These are phyloP conservation scores for Portevinia maculata DNA, from an alignment of 2,888 invertebrate genomes.

Conservation along the genomic window DNA sequence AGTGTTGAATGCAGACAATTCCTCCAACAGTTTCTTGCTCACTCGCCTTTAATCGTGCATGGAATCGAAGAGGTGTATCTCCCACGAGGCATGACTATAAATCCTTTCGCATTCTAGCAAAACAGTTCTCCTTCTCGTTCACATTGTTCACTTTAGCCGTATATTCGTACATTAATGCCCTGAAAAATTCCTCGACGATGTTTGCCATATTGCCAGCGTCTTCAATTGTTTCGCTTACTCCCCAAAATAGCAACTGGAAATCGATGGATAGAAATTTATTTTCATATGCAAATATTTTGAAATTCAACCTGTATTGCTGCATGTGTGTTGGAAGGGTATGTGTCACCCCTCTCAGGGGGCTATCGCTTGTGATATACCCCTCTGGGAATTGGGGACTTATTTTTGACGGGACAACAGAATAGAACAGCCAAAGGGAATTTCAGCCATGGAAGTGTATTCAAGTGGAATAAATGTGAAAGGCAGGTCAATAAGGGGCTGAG, in stretches of 20 bases:
- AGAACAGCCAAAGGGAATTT: constrained; percentile 12
- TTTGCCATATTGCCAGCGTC: constrained; percentile 62
- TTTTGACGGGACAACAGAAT: constrained; percentile 56
- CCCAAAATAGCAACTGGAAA: constrained; percentile 30
- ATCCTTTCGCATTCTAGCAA: constrained; percentile 70
- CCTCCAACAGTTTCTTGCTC: neutral
- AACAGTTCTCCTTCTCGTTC: constrained; percentile 58
- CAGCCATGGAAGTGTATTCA: constrained; percentile 51
- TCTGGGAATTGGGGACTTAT: constrained; percentile 61
- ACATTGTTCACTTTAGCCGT: constrained; percentile 67
- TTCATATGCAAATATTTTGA: constrained; percentile 73
- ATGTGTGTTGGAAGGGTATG: constrained; percentile 11
- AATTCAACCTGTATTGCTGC: constrained; percentile 35
- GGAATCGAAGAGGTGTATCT: constrained; percentile 61
- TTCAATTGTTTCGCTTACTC: constrained; percentile 28
- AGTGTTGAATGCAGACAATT: too few species aligned
- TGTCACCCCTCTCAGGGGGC: constrained; percentile 31
- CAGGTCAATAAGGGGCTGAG: constrained; percentile 32
- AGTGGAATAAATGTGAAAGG: constrained; percentile 44
- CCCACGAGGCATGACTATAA: constrained; percentile 63
- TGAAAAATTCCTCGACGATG: constrained; percentile 40
- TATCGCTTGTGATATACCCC: constrained; percentile 61
- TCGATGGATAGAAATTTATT: constrained; percentile 71
- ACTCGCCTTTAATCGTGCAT: constrained; percentile 11
- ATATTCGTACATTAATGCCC: constrained; percentile 15